These are phyloP conservation scores for Syngnathus rostellatus DNA, from an alignment of 2,797 vertebrate species.

Conservation along the genomic window DNA sequence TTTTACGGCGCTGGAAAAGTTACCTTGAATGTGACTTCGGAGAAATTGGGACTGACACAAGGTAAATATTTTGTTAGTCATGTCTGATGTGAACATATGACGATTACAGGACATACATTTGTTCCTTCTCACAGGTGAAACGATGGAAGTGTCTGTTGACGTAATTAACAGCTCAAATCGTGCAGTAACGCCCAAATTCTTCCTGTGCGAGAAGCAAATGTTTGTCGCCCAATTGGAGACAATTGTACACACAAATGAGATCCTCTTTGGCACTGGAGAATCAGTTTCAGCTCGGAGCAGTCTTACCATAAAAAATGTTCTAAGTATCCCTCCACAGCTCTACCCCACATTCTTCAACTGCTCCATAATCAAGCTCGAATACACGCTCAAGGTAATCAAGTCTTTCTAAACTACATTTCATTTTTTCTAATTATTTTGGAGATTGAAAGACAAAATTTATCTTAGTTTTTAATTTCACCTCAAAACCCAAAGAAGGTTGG, in stretches of 20 bases:
- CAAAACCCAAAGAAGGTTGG: neutral
- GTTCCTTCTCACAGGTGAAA: slow-evolving; percentile 38
- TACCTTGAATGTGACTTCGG: slow-evolving; percentile 55
- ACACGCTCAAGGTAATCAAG: slow-evolving; percentile 55
- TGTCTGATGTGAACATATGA: neutral
- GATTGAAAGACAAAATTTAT: too few relatives aligned
- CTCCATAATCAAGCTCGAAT: slow-evolving; percentile 62
- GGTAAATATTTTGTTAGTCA: slow-evolving; percentile 35
- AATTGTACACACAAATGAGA: slow-evolving; percentile 36
- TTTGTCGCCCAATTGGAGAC: slow-evolving; percentile 49
- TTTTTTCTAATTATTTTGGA: neutral
- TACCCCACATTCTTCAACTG: slow-evolving; percentile 61
- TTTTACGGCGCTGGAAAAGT: slow-evolving; percentile 59
- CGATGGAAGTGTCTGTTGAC: slow-evolving; percentile 45
- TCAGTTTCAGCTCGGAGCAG: slow-evolving; percentile 33
- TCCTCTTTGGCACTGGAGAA: slow-evolving; percentile 44
- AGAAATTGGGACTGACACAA: slow-evolving; percentile 63
- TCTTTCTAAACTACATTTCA: neutral
- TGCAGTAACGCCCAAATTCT: slow-evolving; percentile 50
- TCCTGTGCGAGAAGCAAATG: slow-evolving; percentile 60
- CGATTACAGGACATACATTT: neutral
- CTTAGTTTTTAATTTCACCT: neutral
- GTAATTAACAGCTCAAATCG: slow-evolving; percentile 43
- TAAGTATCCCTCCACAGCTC: slow-evolving; percentile 44
- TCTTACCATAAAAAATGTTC: slow-evolving; percentile 31